These are phyloP conservation scores for Bedellia somnulentella DNA, from an alignment of 2,888 invertebrate species.

Conservation along the genomic window DNA sequence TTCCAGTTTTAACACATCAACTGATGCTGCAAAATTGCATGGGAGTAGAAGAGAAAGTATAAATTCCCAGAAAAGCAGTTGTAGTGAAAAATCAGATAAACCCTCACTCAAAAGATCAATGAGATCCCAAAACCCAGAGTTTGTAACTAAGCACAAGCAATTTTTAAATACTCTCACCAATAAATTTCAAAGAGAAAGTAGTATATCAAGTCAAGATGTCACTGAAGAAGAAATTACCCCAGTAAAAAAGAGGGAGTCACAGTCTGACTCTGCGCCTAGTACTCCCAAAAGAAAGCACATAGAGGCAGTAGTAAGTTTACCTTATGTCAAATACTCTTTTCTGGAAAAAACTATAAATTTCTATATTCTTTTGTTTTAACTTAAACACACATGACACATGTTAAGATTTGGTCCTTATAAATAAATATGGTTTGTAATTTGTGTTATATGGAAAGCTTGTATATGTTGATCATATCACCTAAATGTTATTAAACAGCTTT, in stretches of 20 bases:
- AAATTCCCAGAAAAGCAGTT: slow-evolving; percentile 33
- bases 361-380: too few relatives aligned
- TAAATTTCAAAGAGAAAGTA: slow-evolving; percentile 22
- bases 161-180: slow-evolving; percentile 60
- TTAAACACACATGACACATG: too few relatives aligned
- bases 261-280: slow-evolving; percentile 14
- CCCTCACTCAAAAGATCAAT: slow-evolving; percentile 45
- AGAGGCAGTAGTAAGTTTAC: background rate
- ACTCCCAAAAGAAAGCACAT: slow-evolving; percentile 3
- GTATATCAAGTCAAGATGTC: slow-evolving; percentile 27
- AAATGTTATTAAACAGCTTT: too few relatives aligned
- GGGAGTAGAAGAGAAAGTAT: slow-evolving; percentile 29
- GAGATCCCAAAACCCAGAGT: slow-evolving; percentile 66
- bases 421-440: too few relatives aligned
- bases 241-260: slow-evolving; percentile 17
- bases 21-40: slow-evolving; percentile 29
- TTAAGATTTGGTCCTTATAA: too few relatives aligned
- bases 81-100: slow-evolving; percentile 39
- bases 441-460: too few relatives aligned
- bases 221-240: slow-evolving; percentile 17
- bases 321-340: background rate
- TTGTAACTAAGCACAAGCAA: slow-evolving; percentile 63
- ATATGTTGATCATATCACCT: too few relatives aligned
- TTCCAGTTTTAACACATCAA: slow-evolving; percentile 36
- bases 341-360: background rate